A percentile compares a stretch with the other conserved stretches of the same genome.
phyloP scores from a whole-genome alignment of 2,797 vertebrate species.

The Cottoperca gobio region DNA sequence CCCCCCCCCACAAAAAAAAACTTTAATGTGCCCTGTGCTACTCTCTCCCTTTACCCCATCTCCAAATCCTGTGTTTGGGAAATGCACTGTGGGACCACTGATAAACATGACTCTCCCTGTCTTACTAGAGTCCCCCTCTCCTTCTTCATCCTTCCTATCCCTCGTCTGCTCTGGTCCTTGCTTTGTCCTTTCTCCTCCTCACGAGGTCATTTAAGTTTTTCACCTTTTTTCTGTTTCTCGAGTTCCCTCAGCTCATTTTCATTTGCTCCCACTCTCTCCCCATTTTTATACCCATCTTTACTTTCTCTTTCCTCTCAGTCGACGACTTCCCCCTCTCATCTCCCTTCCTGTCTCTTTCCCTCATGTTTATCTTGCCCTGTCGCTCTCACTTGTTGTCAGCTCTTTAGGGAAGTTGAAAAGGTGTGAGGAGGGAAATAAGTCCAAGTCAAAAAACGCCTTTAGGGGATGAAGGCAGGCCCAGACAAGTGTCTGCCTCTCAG shows the following conservation, averaged over 20 bases:
- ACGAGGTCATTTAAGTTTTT: constrained; percentile 61
- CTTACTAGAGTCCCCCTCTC: constrained; percentile 46
- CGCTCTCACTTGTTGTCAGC: constrained; percentile 79
- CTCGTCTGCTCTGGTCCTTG: constrained; percentile 47
- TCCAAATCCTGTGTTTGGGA: constrained; percentile 70
- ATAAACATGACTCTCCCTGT: constrained; percentile 68
- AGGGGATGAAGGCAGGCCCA: constrained; percentile 83
- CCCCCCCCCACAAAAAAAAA: constrained; percentile 49
- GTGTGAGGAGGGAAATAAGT: constrained; percentile 85
- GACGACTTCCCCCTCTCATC: constrained; percentile 63
- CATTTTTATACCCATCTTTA: constrained; percentile 55
- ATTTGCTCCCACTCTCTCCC: constrained; percentile 39
- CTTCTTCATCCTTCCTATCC: constrained; percentile 44
- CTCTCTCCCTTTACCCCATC: constrained; percentile 60
- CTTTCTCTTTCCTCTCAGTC: constrained; percentile 40
- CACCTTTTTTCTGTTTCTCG: constrained; percentile 40
- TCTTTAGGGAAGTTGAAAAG: constrained; percentile 85
- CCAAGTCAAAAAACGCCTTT: constrained; percentile 83
- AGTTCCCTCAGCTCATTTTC: constrained; percentile 51
- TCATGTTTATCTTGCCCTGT: constrained; percentile 82
- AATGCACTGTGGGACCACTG: constrained; percentile 69
- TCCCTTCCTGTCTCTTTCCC: constrained; percentile 74
- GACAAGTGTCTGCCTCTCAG: constrained; percentile 86
- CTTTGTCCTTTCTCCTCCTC: constrained; percentile 68
- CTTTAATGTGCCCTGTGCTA: constrained; percentile 69